Evolutionary conservation across 2,888 invertebrate genomes (phyloP).

Genomic region (Acanthosoma haemorrhoidale): DNA sequence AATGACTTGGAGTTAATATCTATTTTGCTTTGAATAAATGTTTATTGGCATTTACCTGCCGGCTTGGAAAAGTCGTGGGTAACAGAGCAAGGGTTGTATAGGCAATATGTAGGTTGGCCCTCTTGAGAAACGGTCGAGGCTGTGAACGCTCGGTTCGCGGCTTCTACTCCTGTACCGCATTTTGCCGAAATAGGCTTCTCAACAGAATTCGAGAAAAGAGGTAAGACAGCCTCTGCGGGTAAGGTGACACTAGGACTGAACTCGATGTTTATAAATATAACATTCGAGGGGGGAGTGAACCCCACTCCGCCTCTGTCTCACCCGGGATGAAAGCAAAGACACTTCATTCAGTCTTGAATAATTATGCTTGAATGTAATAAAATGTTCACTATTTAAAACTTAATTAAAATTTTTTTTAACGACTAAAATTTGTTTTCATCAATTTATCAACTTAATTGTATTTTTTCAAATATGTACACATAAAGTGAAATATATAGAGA

Average conservation of each 20-base stretch:
- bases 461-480: no score
- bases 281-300: not conserved
- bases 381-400: no score
- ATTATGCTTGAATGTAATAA: no score
- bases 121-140: not conserved
- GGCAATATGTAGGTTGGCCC: not conserved
- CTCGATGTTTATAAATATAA: conserved; percentile 11
- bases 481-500: no score
- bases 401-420: no score
- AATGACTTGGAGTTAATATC: no score
- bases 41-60: not conserved
- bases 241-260: not conserved
- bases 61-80: not conserved
- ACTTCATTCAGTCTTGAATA: not conserved
- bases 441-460: no score
- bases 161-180: conserved; percentile 19
- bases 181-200: not conserved
- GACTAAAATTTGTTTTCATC: no score
- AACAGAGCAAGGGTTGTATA: not conserved
- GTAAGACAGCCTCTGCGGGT: not conserved
- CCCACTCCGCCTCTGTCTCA: not conserved
- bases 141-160: not conserved
- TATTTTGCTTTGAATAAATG: no score
- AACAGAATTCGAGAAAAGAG: no score
- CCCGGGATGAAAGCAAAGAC: not conserved